Base-by-base conservation (phyloP, 2,888 invertebrate species). In the Amaurobius ferox region DNA sequence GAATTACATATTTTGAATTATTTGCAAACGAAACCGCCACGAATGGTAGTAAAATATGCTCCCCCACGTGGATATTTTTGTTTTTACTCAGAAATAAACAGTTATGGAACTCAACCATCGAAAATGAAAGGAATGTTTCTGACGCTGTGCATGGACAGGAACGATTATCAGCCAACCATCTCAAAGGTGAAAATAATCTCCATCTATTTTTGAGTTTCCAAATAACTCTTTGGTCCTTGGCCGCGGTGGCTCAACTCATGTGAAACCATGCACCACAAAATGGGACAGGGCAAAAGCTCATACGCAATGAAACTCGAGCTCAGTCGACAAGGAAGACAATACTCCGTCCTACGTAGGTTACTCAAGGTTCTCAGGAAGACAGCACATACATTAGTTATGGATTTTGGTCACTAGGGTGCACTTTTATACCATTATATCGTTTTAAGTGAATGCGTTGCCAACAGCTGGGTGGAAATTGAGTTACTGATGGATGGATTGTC, bases 361-460 rank as follows among this genome's bases (percentile, higher is more conserved):
- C 55, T 23, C 55, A 55, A 55, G 55, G 55, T 55, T 55, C 55
- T 55, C 55, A 55, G 55, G 55, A 23, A 55, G 55, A 55, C 55
- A 23, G 55, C 55, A 55, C n/a, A n/a, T 55, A 55, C 23, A 55
- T 55, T 55, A 55, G 55, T 55, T 55, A 55, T 55, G 55, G 55
- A 55, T 55, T 55, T 55, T 55, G 55, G 55, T 55, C 55, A 55
- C 55, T 55, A 55, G 55, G n/a, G 55, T 55, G 55, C 11, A 16
- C 55, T 55, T 23, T 55, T 23, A n/a, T n/a, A 44, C 23, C 55
- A 55, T 55, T 23, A 55, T 55, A 16, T 55, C 55, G 55, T 55
- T 55, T 55, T 55, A 55, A 55, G 55, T 55, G 55, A 55, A 55
- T 55, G 55, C 55, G 11, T 23, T 55, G 55, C 55, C 19, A 55